phyloP scores from a whole-genome alignment of 2,888 invertebrate species.

The Lasioglossum morio region DNA sequence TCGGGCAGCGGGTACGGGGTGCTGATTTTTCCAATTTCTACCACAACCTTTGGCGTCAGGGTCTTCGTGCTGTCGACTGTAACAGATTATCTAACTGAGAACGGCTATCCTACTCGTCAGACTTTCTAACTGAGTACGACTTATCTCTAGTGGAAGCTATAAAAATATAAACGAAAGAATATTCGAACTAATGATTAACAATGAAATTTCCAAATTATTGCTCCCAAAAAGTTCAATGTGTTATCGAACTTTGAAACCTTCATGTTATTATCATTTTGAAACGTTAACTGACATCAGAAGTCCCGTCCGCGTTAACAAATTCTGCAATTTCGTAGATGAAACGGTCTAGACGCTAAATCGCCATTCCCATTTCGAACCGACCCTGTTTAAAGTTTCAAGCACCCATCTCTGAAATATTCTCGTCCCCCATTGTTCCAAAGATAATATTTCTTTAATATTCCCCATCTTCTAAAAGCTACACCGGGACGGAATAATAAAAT shows the following conservation, averaged over 20 bases:
- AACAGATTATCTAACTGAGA: slow-evolving; percentile 29
- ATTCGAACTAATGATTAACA: too few relatives aligned
- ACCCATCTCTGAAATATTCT: neutral
- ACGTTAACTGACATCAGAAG: too few relatives aligned
- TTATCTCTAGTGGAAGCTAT: too few relatives aligned
- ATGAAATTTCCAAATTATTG: too few relatives aligned
- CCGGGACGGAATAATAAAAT: neutral
- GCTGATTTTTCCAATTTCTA: slow-evolving; percentile 55
- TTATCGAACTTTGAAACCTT: too few relatives aligned
- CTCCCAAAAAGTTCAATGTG: too few relatives aligned
- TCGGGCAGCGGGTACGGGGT: slow-evolving; percentile 74
- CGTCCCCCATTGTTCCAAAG: neutral
- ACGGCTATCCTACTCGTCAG: neutral
- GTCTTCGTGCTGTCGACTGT: slow-evolving; percentile 67
- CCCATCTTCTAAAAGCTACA: neutral
- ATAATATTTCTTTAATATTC: neutral
- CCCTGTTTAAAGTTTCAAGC: neutral
- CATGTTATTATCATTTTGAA: too few relatives aligned
- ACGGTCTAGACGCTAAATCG: neutral
- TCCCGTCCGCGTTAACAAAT: neutral
- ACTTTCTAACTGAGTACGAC: too few relatives aligned
- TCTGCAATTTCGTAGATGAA: neutral
- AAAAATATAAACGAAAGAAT: too few relatives aligned
- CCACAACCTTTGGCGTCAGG: slow-evolving; percentile 74
- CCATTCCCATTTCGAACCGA: neutral